Base-by-base conservation (phyloP, 2,797 vertebrate genomes). In the Xiphorhynchus erythropygius region DNA sequence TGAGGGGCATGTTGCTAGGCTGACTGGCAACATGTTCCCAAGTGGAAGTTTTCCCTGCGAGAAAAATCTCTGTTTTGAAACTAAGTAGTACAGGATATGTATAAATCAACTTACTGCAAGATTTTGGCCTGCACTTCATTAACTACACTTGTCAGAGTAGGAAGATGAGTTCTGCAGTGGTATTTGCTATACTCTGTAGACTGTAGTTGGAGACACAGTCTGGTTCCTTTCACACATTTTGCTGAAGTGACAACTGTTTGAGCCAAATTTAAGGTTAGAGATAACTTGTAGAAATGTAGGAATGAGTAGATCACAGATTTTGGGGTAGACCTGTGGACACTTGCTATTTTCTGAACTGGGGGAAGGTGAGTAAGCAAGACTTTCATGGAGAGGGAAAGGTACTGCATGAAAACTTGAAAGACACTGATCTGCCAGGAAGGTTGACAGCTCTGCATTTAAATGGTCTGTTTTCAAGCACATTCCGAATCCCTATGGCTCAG, bases 61-160 rank as follows among this genome's bases (percentile, higher is more conserved):
- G 59, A 28, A 85, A 89, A 90, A 71, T 79, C 55, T 93, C 88
- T 93, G 75, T 74, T 95, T 96, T 78, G 84, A 94, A 96, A 96
- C 81, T 53, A 91, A 94, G 44, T 87, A 74, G 27, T 71, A 41
- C 41, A 64, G 56, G 83, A 74, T 70, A 77, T 90, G 91, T 77
- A 82, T 71, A 87, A 94, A 89, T 67, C 39, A 86, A 88, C 24
- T 90, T 82, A 56, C 78, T 65, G 78, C 55, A 67, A 83, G 88
- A 84, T 94, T 94, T 95, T 95, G 87, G 77, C 90, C 77, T 77
- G 68, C 64, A 63, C 67, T 90, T 89, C 75, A 71, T 92, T 92
- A 92, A 70, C 75, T 85, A 41, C 32, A 60, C 53, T 52, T 30
- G 25, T 89, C 82, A 74, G 24, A 71, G 64, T 30, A 87, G 70